phyloP scores from a whole-genome alignment of 2,113 vertebrate genomes.

The Archocentrus centrarchus region DNA sequence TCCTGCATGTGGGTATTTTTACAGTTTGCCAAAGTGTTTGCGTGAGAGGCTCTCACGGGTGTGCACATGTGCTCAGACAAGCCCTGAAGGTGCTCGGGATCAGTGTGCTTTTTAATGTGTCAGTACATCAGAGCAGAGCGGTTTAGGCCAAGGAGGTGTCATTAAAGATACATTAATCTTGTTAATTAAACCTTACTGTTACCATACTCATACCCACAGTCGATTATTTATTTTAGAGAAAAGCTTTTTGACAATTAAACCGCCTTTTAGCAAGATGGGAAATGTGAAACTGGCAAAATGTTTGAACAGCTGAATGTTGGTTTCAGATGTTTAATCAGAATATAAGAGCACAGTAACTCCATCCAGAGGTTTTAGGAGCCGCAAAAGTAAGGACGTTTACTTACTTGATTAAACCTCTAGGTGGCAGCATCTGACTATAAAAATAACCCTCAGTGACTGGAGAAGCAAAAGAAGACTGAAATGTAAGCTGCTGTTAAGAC shows the following conservation, averaged over 20 bases:
- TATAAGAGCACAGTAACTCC: conserved; percentile 61
- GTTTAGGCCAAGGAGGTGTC: background rate
- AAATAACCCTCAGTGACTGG: background rate
- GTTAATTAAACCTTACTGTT: background rate
- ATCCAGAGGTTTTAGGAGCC: conserved; percentile 61
- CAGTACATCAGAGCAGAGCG: background rate
- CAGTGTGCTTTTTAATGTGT: conserved; percentile 2
- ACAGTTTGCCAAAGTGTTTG: conserved; percentile 31
- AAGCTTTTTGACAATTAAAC: background rate
- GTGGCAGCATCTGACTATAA: conserved; percentile 56
- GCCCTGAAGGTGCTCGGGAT: conserved; percentile 24
- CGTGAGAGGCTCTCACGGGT: conserved; percentile 5
- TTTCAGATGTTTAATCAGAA: background rate
- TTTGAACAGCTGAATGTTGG: background rate
- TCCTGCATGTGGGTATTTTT: conserved; percentile 21
- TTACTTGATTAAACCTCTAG: conserved; percentile 53
- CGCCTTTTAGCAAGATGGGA: background rate
- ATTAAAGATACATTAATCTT: background rate
- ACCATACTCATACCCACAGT: background rate
- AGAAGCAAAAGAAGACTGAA: background rate
- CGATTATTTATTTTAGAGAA: background rate
- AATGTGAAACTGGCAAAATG: background rate
- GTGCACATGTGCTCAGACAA: conserved; percentile 24
- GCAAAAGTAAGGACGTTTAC: conserved; percentile 1
- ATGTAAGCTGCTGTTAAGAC: background rate